Evolutionary conservation across 1,140 invertebrate genomes (phyloP).

Genomic region (Psilanteris sp.): DNA sequence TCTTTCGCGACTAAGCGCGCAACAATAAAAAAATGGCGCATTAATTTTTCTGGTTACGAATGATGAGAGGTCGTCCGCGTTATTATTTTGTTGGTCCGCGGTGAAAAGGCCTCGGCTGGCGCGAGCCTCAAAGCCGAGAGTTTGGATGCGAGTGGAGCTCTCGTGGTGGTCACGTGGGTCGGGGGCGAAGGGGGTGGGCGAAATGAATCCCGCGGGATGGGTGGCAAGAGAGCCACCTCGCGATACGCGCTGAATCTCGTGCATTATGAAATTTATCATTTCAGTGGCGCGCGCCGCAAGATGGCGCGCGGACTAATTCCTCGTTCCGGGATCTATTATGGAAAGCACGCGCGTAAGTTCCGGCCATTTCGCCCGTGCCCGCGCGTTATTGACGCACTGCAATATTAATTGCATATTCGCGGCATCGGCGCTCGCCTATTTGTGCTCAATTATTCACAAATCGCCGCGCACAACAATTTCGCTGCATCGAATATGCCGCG

Average conservation of each 20-base stretch:
- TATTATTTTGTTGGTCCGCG: slow-evolving; percentile 36
- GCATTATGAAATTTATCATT: slow-evolving; percentile 67
- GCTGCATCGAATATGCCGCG: slow-evolving; percentile 19
- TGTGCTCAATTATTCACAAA: slow-evolving; percentile 58
- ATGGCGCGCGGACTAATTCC: slow-evolving; percentile 57
- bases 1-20: too few species aligned
- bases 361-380: slow-evolving; percentile 17
- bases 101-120: slow-evolving; percentile 36
- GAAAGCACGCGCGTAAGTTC: slow-evolving; percentile 56
- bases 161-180: slow-evolving; percentile 40
- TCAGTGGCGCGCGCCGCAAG: slow-evolving; percentile 46
- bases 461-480: slow-evolving; percentile 28
- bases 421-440: slow-evolving; percentile 45
- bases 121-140: slow-evolving; percentile 18
- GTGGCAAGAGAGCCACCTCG: slow-evolving; percentile 47
- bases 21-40: slow-evolving; percentile 49
- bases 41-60: slow-evolving; percentile 54
- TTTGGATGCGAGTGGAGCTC: slow-evolving; percentile 42
- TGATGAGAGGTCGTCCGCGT: slow-evolving; percentile 31
- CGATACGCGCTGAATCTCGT: slow-evolving; percentile 54
- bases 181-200: slow-evolving; percentile 50
- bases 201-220: slow-evolving; percentile 44
- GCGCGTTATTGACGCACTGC: slow-evolving; percentile 49
- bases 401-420: slow-evolving; percentile 52
- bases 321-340: slow-evolving; percentile 56